Evolutionary conservation across 2,888 invertebrate species (phyloP).

Genomic region (Ophion obscuratus): DNA sequence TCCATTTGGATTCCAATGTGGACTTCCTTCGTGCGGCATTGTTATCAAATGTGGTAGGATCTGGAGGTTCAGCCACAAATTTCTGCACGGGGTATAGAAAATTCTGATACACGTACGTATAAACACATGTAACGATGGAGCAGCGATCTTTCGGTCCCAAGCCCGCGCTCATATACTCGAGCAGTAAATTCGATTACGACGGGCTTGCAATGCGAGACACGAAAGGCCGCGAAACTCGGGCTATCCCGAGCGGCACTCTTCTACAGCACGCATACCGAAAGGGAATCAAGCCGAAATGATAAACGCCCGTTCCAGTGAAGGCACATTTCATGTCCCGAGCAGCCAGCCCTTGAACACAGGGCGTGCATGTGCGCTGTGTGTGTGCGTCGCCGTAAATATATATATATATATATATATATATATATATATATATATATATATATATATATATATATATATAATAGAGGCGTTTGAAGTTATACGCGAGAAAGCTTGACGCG

Average conservation of each 20-base stretch:
- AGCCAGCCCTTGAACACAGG: conserved; percentile 1
- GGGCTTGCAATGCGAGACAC: conserved; percentile 19
- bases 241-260: not conserved
- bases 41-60: too few relatives aligned
- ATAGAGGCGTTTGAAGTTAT: not conserved
- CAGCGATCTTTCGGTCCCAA: conserved; percentile 31
- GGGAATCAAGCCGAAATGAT: conserved; percentile 53
- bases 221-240: not conserved
- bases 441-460: conserved; percentile 6
- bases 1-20: too few relatives aligned
- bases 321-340: conserved; percentile 49
- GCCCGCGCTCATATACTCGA: conserved; percentile 50
- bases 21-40: too few relatives aligned
- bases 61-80: too few relatives aligned
- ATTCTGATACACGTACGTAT: not conserved
- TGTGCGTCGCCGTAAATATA: not conserved
- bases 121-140: not conserved
- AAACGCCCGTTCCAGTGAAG: conserved; percentile 36
- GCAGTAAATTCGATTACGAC: conserved; percentile 66
- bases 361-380: not conserved
- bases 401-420: conserved; percentile 8
- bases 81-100: not conserved
- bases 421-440: not conserved
- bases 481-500: conserved; percentile 19
- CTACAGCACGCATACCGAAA: not conserved